Percentiles rank a stretch among this genome's conserved stretches.
Conservation (phyloP, 2,113 vertebrate species). For the Suncus etruscus region DNA sequence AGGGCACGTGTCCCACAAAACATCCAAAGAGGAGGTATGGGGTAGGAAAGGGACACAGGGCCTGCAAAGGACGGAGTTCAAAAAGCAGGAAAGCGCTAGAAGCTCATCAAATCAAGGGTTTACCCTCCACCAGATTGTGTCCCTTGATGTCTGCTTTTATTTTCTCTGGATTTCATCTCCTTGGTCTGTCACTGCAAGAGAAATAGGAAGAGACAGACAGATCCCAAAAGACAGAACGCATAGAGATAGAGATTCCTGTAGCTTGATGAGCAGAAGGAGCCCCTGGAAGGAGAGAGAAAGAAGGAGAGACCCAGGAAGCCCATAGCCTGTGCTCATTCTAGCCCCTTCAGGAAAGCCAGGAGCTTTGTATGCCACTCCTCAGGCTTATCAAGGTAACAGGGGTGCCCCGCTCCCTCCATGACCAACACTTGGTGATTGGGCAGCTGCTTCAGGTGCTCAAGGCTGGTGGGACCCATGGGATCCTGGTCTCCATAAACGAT, state of each 20-base stretch:
- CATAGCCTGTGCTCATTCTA: conserved; percentile 80
- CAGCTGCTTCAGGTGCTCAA: conserved; percentile 92
- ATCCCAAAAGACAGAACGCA: conserved; percentile 8
- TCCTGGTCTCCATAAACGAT: conserved; percentile 97
- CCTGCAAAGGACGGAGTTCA: background rate
- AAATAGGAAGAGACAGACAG: conserved; percentile 62
- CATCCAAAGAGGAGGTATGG: background rate
- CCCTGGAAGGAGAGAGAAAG: background rate
- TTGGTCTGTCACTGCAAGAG: conserved; percentile 62
- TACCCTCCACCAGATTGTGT: conserved; percentile 56
- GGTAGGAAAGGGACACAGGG: background rate
- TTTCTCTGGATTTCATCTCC: conserved; percentile 61
- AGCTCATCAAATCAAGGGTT: conserved; percentile 15
- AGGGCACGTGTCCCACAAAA: background rate
- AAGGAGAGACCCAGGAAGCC: background rate
- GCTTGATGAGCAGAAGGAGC: conserved; percentile 6
- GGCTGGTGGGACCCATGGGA: conserved; percentile 90
- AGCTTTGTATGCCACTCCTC: conserved; percentile 93
- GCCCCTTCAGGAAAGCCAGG: conserved; percentile 90
- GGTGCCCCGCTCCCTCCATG: conserved; percentile 93
- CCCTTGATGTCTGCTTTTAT: conserved; percentile 34
- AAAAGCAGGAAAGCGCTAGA: background rate
- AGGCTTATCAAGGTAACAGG: conserved; percentile 97
- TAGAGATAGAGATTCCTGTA: conserved; percentile 62
- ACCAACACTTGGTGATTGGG: conserved; percentile 93